Base-by-base conservation (phyloP, 1,140 invertebrate species). In the Homalodisca vitripennis region DNA sequence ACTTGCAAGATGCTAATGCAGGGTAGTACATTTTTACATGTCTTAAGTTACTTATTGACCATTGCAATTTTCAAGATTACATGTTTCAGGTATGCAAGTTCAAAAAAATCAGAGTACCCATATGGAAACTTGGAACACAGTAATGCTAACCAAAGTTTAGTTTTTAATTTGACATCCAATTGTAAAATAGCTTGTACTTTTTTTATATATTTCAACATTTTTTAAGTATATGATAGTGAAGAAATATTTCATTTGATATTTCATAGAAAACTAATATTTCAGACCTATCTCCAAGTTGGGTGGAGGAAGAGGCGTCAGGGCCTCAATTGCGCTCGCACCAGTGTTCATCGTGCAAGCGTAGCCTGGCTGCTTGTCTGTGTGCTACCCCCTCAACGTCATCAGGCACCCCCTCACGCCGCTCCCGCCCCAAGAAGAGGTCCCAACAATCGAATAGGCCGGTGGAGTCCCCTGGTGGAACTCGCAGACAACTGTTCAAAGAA, bases 401-500 rank as follows among this genome's bases (percentile, higher is more conserved):
- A 48, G 53, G 65, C 29, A 1, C 57, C 0, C 47, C 34, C 20
- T 48, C 46, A 20, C 41, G 66, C 22, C 31, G 29, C 32, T 24
- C 20, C 24, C 32, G 34, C 22, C 22, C 57, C 12, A 14, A 57
- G 22, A 70, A 66, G 29, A 47, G 62, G 63, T 60, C 66, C 51
- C 70, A 68, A 46, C 70, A 60, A 34, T 32, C 48, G 10, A 22
- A 30, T 27, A 46, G 51, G 26, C 20, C 27, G 13, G 26, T 27
- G n/a, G 60, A 64, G 32, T n/a, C 46, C 20, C 22, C 60, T 26
- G 14, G 24, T 27, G 20, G 47, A 12, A 67, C 68, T 24, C 71
- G 71, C 67, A 70, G 72, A 24, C 71, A 72, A 26, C 47, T 72
- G 46, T 72, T 72, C 57, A n/a, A 68, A 32, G 66, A 51, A 51